These are phyloP conservation scores for Ariolimax columbianus DNA, from an alignment of 2,888 invertebrate genomes.

Conservation along the genomic window DNA sequence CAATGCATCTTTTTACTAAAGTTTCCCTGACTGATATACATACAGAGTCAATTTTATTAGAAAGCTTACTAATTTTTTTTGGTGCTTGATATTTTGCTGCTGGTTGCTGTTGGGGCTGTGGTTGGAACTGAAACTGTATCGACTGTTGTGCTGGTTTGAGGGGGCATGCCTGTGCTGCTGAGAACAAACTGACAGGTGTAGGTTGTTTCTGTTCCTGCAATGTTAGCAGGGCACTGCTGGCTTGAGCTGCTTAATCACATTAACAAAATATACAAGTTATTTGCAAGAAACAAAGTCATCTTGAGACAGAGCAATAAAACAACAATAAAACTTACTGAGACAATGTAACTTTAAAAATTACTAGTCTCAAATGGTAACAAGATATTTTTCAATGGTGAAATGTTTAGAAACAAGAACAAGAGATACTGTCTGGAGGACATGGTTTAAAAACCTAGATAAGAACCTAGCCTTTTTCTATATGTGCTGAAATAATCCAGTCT, in stretches of 20 bases:
- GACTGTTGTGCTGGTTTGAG: constrained; percentile 27
- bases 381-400: no score
- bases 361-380: no score
- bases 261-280: background rate
- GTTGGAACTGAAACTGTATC: constrained; percentile 57
- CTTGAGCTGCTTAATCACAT: constrained; percentile 67
- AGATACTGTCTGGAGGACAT: no score
- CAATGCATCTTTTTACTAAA: background rate
- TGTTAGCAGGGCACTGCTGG: constrained; percentile 78
- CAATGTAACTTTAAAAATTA: no score
- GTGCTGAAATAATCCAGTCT: no score
- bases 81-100: constrained; percentile 34
- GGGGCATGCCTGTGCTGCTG: constrained; percentile 26
- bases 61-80: constrained; percentile 41
- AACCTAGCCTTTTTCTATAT: no score
- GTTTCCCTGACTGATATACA: no score
- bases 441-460: no score
- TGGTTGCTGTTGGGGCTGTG: constrained; percentile 20
- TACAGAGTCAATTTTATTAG: background rate
- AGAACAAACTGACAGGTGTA: constrained; percentile 21
- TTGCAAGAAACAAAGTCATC: background rate
- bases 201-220: constrained; percentile 71
- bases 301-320: no score
- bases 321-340: no score
- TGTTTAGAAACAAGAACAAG: no score